These are phyloP conservation scores for Hyaena hyaena DNA, from an alignment of 2,113 vertebrate species.

Conservation along the genomic window DNA sequence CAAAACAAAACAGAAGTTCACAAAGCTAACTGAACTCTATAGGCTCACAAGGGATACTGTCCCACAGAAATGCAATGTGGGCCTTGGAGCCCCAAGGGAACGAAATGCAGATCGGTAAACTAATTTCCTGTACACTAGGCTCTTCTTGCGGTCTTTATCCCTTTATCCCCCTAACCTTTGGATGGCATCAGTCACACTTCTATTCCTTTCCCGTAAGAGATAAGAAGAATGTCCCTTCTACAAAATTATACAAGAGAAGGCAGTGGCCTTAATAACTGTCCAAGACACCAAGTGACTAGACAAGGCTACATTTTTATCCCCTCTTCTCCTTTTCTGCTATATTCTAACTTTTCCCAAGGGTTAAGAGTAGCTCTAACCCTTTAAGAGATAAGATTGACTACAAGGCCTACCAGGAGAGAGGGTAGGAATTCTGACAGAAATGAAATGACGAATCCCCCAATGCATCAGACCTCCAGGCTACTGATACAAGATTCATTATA, in stretches of 20 bases:
- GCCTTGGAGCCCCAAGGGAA: background rate
- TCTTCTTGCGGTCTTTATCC: background rate
- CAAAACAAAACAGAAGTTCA: background rate
- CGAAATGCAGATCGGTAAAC: background rate
- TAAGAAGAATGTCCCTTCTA: background rate
- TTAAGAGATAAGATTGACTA: constrained; percentile 56
- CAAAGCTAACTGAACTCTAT: background rate
- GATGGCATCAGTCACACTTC: background rate
- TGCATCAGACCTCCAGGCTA: constrained; percentile 38
- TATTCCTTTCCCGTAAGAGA: background rate
- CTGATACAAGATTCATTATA: constrained; percentile 39
- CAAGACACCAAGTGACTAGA: constrained; percentile 7
- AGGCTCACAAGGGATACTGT: background rate
- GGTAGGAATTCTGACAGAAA: constrained; percentile 43
- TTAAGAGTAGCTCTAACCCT: constrained; percentile 53
- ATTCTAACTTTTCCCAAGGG: constrained; percentile 36
- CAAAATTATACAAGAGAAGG: background rate
- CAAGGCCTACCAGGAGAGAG: constrained; percentile 14
- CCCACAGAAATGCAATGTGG: background rate
- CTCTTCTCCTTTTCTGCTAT: constrained; percentile 28
- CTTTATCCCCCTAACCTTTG: background rate
- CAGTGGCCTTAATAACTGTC: background rate
- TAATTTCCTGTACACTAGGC: background rate
- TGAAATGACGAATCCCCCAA: constrained; percentile 53
- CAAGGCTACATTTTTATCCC: background rate